Base-by-base conservation (phyloP, 2,797 vertebrate species). In the Synanceia verrucosa region DNA sequence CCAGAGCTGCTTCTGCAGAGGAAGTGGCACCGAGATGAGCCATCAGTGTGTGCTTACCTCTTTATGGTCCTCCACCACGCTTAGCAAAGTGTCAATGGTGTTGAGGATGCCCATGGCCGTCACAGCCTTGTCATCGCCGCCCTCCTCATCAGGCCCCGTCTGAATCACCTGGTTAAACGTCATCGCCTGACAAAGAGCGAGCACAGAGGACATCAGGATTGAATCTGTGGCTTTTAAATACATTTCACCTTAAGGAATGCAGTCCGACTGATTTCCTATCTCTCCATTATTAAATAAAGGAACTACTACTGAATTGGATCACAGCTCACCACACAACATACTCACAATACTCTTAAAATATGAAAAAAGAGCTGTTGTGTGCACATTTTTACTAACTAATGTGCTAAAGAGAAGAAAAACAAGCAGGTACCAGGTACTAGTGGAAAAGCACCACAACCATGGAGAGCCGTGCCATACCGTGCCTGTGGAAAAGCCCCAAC, bases 121-220 rank as follows among this genome's bases (percentile, higher is more conserved):
- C 67, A 99, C 98, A 16, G 98, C 98, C 90, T 99, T 99, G 90
- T 99, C 98, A 83, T 99, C 98, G 47, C 97, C 97, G 57, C 97
- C 98, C 86, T 99, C 98, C 92, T 99, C 98, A 70, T 99, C 98
- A 18, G 97, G 96, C 13, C 97, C 97, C 1, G 97, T 99, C 91
- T 99, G 98, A 89, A 99, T 99, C 79, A 99, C 98, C 86, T 99
- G 97, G 90, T 99, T 99, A 93, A 99, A 99, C 56, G 98, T 99
- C 98, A 99, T 99, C 29, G 98, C 98, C 98, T 99, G 88, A 24
- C 81, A 70, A 51, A 74, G 9, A 77, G 31, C 7, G 24, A 61
- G 64, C 9, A 61, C 10, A 71, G 6, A 68, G 28, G 44, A 9
- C 1, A 39, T 63, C 65, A 75, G 24, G 18, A 72, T 7, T 37